Evolutionary conservation across 2,797 vertebrate species (phyloP), one percentile per base, ranked within the genome.

Genomic region (Bradypodion ventrale): DNA sequence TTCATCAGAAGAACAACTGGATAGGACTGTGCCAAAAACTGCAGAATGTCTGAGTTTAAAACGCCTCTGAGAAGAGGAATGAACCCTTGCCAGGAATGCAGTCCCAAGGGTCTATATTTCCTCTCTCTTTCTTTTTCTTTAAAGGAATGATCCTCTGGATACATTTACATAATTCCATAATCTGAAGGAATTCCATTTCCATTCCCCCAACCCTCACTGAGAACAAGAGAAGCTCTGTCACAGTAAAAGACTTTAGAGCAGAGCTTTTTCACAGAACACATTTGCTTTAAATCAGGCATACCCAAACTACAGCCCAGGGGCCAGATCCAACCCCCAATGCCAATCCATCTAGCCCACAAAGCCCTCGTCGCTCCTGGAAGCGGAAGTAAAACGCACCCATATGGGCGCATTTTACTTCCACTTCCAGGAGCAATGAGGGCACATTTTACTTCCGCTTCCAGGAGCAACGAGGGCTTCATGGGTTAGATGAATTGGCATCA

Each of bases 91-190:
- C 89, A 93, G 91, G 94, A 92, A 93, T 90, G 92, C 77, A 4
- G 2, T 86, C 93, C 91, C 93, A 87, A 59, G 90, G 89, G 91
- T 83, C 42, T 44, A 32, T 1, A 42, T 73, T 91, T 87, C 85
- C 66, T 86, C 88, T 93, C 92, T 88, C 90, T 89, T 79, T 90
- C 89, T 83, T 89, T 88, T 90, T 80, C 70, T 78, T 83, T 78
- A 72, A 70, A 85, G 92, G 90, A 87, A 80, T 88, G 92, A 94
- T 91, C 92, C 83, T 7, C 90, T 90, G 84, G 90, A 90, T 94
- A 56, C 85, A 89, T 93, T 92, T 89, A 89, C 91, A 90, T 93
- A 93, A 93, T 89, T 37, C 91, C 91, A 93, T 93, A 91, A 93
- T 93, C 92, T 89, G 83, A 76, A 92, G 91, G 92, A 90, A 92